Conservation (phyloP, 2,797 vertebrate genomes). For the Tokudaia tokunoshimensis region DNA sequence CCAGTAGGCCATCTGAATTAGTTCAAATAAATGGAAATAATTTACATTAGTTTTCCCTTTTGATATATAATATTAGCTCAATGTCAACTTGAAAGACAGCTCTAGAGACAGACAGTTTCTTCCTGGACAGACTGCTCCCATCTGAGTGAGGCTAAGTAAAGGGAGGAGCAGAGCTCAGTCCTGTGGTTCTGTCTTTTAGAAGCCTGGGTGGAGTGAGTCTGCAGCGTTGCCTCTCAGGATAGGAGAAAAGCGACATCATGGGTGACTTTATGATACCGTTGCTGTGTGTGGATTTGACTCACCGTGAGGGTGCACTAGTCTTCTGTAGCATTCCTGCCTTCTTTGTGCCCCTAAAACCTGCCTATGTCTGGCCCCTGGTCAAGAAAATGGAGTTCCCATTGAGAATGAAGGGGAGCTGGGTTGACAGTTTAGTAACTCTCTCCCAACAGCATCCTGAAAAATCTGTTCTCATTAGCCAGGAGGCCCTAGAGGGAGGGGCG, state of each 20-base stretch:
- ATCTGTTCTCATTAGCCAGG: constrained; percentile 66
- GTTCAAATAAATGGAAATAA: neutral
- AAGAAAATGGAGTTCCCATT: neutral
- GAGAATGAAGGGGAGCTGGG: constrained; percentile 24
- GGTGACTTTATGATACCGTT: neutral
- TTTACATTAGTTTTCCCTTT: neutral
- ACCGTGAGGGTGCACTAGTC: neutral
- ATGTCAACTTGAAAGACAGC: neutral
- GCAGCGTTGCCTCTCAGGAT: neutral
- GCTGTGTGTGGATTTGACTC: fast-evolving
- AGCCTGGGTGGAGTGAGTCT: neutral
- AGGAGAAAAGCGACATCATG: neutral
- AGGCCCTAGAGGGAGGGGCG: neutral
- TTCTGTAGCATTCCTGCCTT: neutral
- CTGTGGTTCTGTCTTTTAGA: neutral
- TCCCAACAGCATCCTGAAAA: constrained; percentile 50
- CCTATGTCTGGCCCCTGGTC: neutral
- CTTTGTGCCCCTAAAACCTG: neutral
- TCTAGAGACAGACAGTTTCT: neutral
- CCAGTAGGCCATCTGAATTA: neutral
- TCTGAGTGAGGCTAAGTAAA: neutral
- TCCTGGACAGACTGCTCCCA: neutral
- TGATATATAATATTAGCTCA: neutral
- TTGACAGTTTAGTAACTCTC: constrained; percentile 49
- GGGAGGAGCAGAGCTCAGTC: fast-evolving